These are phyloP conservation scores for Lepidotrigona ventralis DNA, from an alignment of 1,140 invertebrate species.

Conservation along the genomic window DNA sequence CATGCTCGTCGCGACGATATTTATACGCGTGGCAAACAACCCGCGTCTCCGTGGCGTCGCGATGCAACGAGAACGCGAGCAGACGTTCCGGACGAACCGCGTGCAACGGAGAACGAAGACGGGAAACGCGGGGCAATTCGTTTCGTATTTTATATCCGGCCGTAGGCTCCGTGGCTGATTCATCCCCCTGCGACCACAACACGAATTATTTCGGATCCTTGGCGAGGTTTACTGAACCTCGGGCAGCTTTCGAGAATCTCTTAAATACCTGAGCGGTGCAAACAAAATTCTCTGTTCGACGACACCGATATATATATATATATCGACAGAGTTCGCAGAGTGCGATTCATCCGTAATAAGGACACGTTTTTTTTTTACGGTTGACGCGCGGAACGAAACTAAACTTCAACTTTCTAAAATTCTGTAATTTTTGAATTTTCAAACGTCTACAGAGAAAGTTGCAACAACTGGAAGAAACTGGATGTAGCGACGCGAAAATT, in stretches of 20 bases:
- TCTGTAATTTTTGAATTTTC: too few relatives aligned
- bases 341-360: not conserved
- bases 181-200: constrained; percentile 53
- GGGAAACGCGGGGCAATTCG: constrained; percentile 69
- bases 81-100: constrained; percentile 9
- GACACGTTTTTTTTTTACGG: not conserved
- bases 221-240: constrained; percentile 69
- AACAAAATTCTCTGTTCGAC: not conserved
- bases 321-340: not conserved
- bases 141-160: constrained; percentile 75
- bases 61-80: constrained; percentile 47
- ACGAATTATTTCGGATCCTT: constrained; percentile 75
- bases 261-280: not conserved
- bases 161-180: constrained; percentile 54
- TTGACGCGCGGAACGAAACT: too few relatives aligned
- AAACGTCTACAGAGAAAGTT: too few relatives aligned
- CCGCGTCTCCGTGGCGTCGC: constrained; percentile 67
- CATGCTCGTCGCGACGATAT: constrained; percentile 74
- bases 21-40: constrained; percentile 73
- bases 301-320: not conserved
- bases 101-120: not conserved
- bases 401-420: too few relatives aligned
- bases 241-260: constrained; percentile 5
- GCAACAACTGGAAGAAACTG: too few relatives aligned
- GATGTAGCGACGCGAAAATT: too few relatives aligned